These are phyloP conservation scores for Polydrusus pterygomalis DNA, from an alignment of 2,888 invertebrate genomes.

Conservation along the genomic window DNA sequence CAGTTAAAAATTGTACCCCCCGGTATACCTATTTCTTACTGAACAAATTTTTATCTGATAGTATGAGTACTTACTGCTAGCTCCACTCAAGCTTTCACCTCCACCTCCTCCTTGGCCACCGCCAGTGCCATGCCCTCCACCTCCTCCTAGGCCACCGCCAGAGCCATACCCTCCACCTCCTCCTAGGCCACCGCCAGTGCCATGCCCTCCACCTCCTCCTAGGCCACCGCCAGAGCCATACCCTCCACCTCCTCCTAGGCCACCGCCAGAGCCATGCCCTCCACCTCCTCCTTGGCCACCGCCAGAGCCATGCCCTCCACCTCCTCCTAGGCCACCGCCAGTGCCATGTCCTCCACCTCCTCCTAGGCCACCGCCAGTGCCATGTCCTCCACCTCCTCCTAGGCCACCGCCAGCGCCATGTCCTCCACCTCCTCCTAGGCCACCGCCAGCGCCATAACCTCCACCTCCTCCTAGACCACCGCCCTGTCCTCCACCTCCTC, in stretches of 20 bases:
- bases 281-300: slow-evolving; percentile 28
- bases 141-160: slow-evolving; percentile 67
- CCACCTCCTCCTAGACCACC: slow-evolving; percentile 40
- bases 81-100: not conserved
- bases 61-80: too few relatives aligned
- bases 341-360: slow-evolving; percentile 18
- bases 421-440: slow-evolving; percentile 48
- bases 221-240: too few relatives aligned
- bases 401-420: slow-evolving; percentile 23
- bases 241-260: not conserved
- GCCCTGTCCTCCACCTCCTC: slow-evolving; percentile 48
- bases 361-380: slow-evolving; percentile 61
- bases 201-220: slow-evolving; percentile 48
- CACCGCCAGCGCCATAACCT: slow-evolving; percentile 68
- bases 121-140: slow-evolving; percentile 26
- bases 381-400: slow-evolving; percentile 49
- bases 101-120: slow-evolving; percentile 41
- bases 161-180: too few relatives aligned
- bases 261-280: too few relatives aligned
- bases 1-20: too few relatives aligned
- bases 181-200: too few relatives aligned
- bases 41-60: too few relatives aligned
- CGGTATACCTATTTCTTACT: too few relatives aligned
- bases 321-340: slow-evolving; percentile 39
- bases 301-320: slow-evolving; percentile 28